Percentiles rank a stretch among this genome's conserved stretches.
These are phyloP conservation scores for Lophius piscatorius DNA, from an alignment of 2,113 vertebrate species.

Conservation along the genomic window DNA sequence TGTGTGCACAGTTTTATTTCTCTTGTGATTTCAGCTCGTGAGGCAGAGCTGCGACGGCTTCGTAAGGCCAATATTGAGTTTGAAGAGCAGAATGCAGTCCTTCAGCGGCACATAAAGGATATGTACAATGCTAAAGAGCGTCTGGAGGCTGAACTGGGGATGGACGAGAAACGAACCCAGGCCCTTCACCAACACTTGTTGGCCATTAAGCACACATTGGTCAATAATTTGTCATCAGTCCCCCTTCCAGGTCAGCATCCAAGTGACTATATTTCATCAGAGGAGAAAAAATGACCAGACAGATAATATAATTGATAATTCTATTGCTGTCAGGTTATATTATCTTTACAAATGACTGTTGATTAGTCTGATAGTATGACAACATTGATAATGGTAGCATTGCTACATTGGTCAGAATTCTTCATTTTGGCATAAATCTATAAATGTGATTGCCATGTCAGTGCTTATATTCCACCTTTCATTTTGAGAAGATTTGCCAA, in stretches of 20 bases:
- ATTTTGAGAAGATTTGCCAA: no score
- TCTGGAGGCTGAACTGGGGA: conserved; percentile 91
- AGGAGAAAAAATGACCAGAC: not conserved
- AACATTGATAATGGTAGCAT: not conserved
- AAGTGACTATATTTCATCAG: not conserved
- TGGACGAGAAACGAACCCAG: conserved; percentile 92
- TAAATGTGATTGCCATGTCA: no score
- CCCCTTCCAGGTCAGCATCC: conserved; percentile 87
- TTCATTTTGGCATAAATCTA: no score
- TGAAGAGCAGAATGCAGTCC: conserved; percentile 94
- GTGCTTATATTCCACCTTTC: no score
- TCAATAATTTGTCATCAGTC: conserved; percentile 89
- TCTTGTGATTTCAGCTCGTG: conserved; percentile 82
- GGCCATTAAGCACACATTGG: conserved; percentile 90
- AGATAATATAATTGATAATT: not conserved
- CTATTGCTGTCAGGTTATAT: not conserved
- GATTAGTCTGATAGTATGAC: not conserved
- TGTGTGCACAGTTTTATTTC: no score
- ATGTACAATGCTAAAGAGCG: conserved; percentile 96
- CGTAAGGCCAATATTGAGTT: conserved; percentile 96
- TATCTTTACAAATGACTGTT: not conserved
- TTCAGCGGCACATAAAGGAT: conserved; percentile 94
- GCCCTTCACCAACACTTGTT: conserved; percentile 91
- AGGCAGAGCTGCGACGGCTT: conserved; percentile 92
- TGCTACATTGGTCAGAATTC: not conserved